Evolutionary conservation across 92 coral and sea anemone genomes (phyloP), one percentile per base, ranked within the genome.

Genomic region (Bergia puertoricense): DNA sequence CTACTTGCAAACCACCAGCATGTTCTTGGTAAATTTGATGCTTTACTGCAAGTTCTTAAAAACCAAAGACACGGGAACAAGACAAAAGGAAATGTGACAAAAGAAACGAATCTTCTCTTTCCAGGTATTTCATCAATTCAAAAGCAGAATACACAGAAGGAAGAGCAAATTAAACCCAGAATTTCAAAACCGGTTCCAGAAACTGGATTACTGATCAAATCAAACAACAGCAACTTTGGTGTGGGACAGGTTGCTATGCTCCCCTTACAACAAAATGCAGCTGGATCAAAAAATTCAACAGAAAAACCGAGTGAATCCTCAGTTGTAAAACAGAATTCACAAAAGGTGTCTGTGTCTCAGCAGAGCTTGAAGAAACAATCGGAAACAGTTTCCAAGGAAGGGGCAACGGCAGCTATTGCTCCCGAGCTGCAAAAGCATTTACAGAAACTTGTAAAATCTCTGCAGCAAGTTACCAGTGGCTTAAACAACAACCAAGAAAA

Each of bases 381-480:
- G 4, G 54, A 46, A 69, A 36, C 6, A 16, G 48, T 22, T 15
- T 6, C n/a, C 37, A 22, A 13, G 46, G 59, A 37, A 41, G 56
- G 10, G n/a, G 4, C 66, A 23, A 84, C n/a, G 16, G 36, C 9
- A 20, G 14, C 9, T 20, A 20, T 73, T 46, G 14, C 87, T 8
- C 62, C 79, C n/a, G 87, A 84, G 39, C 67, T 69, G 67, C 78
- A 46, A 48, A 84, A 50, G 20, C 71, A 72, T 46, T 46, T 84
- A 71, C n/a, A 71, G 72, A 74, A 84, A n/a, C 79, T 84, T 69
- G 78, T 71, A 50, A 72, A 48, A 14, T 46, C 74, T 71, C n/a
- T 84, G 46, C 78, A 84, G 46, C 69, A 36, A 46, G 43, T 48
- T 48, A 48, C 54, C 6, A 73, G 41, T 50, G 62, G 30, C 40